Percentiles rank a stretch among this genome's conserved stretches.
phyloP scores from a whole-genome alignment of 2,113 vertebrate species.

The Marmota monax region DNA sequence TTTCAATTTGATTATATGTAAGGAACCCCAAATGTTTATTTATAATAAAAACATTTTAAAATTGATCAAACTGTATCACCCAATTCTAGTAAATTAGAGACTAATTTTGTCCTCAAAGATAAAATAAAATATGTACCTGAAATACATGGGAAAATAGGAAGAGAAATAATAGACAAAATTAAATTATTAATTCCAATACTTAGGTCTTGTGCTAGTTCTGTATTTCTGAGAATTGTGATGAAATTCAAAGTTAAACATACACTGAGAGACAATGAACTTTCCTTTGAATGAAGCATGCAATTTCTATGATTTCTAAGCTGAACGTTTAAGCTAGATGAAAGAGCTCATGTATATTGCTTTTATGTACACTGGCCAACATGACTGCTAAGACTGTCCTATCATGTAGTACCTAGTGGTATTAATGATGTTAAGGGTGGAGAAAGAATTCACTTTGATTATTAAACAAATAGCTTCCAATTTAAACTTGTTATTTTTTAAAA shows the following conservation, averaged over 20 bases:
- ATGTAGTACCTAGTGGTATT: neutral
- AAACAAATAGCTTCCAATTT: neutral
- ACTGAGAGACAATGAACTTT: neutral
- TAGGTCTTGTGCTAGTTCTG: neutral
- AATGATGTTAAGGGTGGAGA: neutral
- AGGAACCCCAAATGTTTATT: neutral
- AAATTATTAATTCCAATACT: neutral
- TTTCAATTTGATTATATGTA: slow-evolving; percentile 27
- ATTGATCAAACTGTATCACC: neutral
- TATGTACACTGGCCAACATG: neutral
- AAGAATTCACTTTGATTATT: slow-evolving; percentile 5
- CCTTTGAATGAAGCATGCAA: neutral
- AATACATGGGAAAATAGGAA: neutral
- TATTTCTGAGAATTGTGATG: neutral
- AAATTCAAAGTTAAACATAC: neutral
- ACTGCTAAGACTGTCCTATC: neutral
- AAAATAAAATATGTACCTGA: neutral
- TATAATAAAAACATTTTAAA: slow-evolving; percentile 27
- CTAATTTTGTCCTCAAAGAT: neutral
- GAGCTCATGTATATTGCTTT: slow-evolving; percentile 1
- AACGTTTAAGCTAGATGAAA: slow-evolving; percentile 46
- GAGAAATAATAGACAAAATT: neutral
- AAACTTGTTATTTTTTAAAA: neutral
- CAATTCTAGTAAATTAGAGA: neutral
- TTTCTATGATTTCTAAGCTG: neutral